Evolutionary conservation across 1,140 invertebrate genomes (phyloP), one percentile per base, ranked within the genome.

Genomic region (Limonius californicus): DNA sequence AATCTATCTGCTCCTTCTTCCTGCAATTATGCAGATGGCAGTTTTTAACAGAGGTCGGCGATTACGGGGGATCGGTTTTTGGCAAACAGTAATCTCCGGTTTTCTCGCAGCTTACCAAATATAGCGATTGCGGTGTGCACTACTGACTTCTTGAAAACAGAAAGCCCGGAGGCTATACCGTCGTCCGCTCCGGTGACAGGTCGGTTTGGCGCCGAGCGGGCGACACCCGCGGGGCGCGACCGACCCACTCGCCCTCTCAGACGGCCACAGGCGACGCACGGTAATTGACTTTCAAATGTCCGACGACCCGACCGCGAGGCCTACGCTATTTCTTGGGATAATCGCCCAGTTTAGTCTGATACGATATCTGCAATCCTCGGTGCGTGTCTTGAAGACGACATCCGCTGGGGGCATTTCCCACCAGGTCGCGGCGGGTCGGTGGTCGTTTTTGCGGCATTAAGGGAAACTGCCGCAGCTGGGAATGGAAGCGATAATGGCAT

Each of bases 301-400:
- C 61, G 53, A 12, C 54, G 54, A 57, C 39, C 54, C 18, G 54
- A 55, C 54, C 54, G 54, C n/a, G 19, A 32, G 20, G 15, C 27
- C 35, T 54, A 61, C 59, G 53, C 47, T 59, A 47, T 55, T 61
- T 19, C 16, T 32, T 35, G 43, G 45, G 11, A 35, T 39, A 20
- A 23, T 45, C 30, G 16, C 14, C 67, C 66, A 66, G 68, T 66
- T 42, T 67, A 67, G 27, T 65, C 64, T 55, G 63, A 63, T 19
- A 50, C 7, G 20, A 63, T 68, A 2, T 68, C 67, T 9, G 47
- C 65, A 27, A 67, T 65, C 54, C 35, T 62, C 18, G 67, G 65
- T 61, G 56, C 68, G 11, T 64, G 62, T 65, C 63, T 67, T 65
- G 59, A 64, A 30, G 67, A 67, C 15, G 67, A 67, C 16, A 62